A percentile compares a stretch with the other conserved stretches of the same genome.
phyloP scores from a whole-genome alignment of 2,797 vertebrate genomes.

The Perdix hodgsoniae region DNA sequence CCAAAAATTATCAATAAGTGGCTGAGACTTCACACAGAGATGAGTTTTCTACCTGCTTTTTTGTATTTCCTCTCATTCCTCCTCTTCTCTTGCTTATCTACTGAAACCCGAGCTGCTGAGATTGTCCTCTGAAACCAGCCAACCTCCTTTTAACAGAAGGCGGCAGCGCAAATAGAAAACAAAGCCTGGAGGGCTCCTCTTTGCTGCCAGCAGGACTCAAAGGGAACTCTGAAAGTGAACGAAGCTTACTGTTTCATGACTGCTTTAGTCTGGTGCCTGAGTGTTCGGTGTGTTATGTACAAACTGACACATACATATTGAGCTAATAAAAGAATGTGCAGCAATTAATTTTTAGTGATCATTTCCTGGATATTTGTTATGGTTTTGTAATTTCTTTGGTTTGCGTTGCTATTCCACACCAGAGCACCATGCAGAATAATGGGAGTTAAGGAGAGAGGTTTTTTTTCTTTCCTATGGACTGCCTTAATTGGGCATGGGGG shows the following conservation, averaged over 20 bases:
- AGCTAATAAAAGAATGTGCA: slow-evolving; percentile 63
- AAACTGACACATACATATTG: not conserved
- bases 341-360: slow-evolving; percentile 73
- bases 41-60: not conserved
- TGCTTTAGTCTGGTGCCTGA: not conserved
- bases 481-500: too few species aligned
- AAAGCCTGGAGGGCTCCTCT: not conserved
- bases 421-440: too few species aligned
- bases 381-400: too few species aligned
- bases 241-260: not conserved
- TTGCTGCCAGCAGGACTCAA: rapidly evolving
- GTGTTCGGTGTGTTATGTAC: not conserved
- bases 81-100: not conserved
- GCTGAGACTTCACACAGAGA: not conserved
- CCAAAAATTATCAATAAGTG: rapidly evolving
- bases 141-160: not conserved
- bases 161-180: not conserved
- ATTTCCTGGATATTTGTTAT: slow-evolving; percentile 75
- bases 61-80: not conserved
- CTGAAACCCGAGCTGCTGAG: not conserved
- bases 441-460: too few species aligned
- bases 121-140: not conserved
- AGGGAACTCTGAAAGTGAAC: not conserved
- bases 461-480: too few species aligned
- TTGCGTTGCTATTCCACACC: too few species aligned